These are phyloP conservation scores for Lepidocyrtoides sp. DNA, from an alignment of 2,888 invertebrate species.

Conservation along the genomic window DNA sequence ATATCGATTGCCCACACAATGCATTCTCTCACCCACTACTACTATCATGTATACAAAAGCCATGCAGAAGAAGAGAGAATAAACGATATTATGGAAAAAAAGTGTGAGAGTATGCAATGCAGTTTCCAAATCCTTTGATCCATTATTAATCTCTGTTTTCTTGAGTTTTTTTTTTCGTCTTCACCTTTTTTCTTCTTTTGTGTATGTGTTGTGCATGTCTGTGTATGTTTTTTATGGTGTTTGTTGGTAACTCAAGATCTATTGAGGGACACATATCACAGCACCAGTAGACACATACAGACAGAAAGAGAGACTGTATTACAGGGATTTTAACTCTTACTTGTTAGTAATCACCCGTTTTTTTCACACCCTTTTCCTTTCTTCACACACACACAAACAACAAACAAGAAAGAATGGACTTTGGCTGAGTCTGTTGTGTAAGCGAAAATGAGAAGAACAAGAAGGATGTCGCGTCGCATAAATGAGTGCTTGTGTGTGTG, in stretches of 20 bases:
- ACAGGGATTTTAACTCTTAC: conserved; percentile 71
- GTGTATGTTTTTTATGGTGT: conserved; percentile 41
- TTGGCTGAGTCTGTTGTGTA: neutral
- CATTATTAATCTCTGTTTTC: conserved; percentile 73
- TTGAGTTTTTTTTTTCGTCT: conserved; percentile 13
- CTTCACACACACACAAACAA: conserved; percentile 30
- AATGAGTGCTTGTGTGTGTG: too few relatives aligned
- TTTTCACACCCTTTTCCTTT: conserved; percentile 51
- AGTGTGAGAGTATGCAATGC: conserved; percentile 59
- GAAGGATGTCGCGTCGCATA: neutral
- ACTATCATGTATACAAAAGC: neutral
- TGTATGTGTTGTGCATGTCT: conserved; percentile 27
- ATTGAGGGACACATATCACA: conserved; percentile 57
- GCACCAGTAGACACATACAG: neutral
- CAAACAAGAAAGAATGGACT: conserved; percentile 48
- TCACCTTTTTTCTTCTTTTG: neutral
- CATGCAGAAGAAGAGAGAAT: neutral
- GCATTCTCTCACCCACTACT: too few relatives aligned
- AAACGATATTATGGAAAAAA: conserved; percentile 27
- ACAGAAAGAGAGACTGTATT: conserved; percentile 58
- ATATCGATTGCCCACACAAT: conserved; percentile 18
- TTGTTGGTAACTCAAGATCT: conserved; percentile 65
- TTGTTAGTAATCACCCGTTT: conserved; percentile 70
- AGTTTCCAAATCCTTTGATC: conserved; percentile 79
- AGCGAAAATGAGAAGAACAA: neutral